Percentiles rank a stretch among this genome's conserved stretches.
phyloP scores from a whole-genome alignment of 1,140 invertebrate species.

The Drosophila orosa region DNA sequence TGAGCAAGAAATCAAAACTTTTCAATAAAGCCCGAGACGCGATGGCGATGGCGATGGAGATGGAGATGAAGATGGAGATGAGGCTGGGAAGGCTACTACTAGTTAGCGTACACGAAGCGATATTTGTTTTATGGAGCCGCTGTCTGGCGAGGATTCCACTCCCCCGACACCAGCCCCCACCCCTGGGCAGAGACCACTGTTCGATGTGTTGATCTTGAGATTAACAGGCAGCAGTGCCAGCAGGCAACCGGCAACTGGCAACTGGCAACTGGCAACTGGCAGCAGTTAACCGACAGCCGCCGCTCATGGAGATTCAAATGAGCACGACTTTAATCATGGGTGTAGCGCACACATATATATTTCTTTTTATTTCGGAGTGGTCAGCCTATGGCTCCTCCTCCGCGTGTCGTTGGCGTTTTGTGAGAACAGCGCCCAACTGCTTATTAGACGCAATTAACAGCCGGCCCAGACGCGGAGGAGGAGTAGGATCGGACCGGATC shows the following conservation, averaged over 20 bases:
- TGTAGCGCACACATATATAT: slow-evolving; percentile 54
- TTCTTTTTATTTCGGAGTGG: slow-evolving; percentile 19
- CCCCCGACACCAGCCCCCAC: slow-evolving; percentile 29
- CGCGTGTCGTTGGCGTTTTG: slow-evolving; percentile 76
- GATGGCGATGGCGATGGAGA: slow-evolving; percentile 34
- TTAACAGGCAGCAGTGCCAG: slow-evolving; percentile 71
- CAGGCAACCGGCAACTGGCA: slow-evolving; percentile 28
- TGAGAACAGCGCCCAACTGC: slow-evolving; percentile 80
- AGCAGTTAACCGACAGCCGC: slow-evolving; percentile 38
- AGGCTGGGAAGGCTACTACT: slow-evolving; percentile 59
- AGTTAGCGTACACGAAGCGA: slow-evolving; percentile 74
- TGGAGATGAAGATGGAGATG: slow-evolving; percentile 40
- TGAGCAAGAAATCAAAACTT: slow-evolving; percentile 69
- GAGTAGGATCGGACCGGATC: slow-evolving; percentile 10
- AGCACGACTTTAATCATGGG: slow-evolving; percentile 73
- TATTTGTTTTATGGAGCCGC: slow-evolving; percentile 80
- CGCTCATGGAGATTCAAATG: slow-evolving; percentile 76
- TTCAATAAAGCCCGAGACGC: slow-evolving; percentile 30
- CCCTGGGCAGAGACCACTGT: slow-evolving; percentile 25
- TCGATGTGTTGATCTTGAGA: slow-evolving; percentile 80
- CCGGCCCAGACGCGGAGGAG: slow-evolving; percentile 39
- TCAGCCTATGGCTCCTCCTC: slow-evolving; percentile 47
- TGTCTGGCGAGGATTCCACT: slow-evolving; percentile 39
- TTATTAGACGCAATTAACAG: slow-evolving; percentile 83
- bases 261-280: slow-evolving; percentile 35